These are phyloP conservation scores for Drosophila novamexicana DNA, from an alignment of 1,140 invertebrate species.

Conservation along the genomic window DNA sequence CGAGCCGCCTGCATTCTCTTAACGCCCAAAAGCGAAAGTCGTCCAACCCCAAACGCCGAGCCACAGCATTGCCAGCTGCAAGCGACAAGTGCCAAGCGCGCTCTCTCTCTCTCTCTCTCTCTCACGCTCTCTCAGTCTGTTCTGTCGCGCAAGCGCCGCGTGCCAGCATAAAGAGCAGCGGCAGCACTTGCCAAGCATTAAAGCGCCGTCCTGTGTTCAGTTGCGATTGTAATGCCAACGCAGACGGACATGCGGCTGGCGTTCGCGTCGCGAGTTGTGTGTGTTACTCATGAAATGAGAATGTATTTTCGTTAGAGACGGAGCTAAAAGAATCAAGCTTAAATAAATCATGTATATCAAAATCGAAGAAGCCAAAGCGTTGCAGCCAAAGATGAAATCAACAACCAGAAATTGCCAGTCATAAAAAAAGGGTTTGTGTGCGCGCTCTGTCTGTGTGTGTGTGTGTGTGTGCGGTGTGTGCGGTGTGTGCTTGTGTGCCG, in stretches of 20 bases:
- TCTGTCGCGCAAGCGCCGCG: constrained; percentile 25
- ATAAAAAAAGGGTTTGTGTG: constrained; percentile 78
- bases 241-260: constrained; percentile 58
- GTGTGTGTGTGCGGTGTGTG: constrained; percentile 15
- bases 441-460: constrained; percentile 29
- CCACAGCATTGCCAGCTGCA: constrained; percentile 38
- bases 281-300: constrained; percentile 46
- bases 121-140: background rate
- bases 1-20: constrained; percentile 26
- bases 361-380: constrained; percentile 65
- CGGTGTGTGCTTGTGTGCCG: constrained; percentile 6
- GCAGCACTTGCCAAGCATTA: background rate
- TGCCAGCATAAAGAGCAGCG: constrained; percentile 10
- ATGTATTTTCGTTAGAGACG: constrained; percentile 46
- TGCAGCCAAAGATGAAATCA: constrained; percentile 80
- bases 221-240: constrained; percentile 80
- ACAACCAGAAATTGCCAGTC: constrained; percentile 80
- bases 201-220: constrained; percentile 45
- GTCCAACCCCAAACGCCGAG: constrained; percentile 11
- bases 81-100: background rate
- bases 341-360: constrained; percentile 74
- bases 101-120: too few species aligned
- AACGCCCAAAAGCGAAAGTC: constrained; percentile 49
- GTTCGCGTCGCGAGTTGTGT: constrained; percentile 67
- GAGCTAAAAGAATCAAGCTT: constrained; percentile 34